phyloP scores from a whole-genome alignment of 1,140 invertebrate genomes.

The Euwallacea fornicatus region DNA sequence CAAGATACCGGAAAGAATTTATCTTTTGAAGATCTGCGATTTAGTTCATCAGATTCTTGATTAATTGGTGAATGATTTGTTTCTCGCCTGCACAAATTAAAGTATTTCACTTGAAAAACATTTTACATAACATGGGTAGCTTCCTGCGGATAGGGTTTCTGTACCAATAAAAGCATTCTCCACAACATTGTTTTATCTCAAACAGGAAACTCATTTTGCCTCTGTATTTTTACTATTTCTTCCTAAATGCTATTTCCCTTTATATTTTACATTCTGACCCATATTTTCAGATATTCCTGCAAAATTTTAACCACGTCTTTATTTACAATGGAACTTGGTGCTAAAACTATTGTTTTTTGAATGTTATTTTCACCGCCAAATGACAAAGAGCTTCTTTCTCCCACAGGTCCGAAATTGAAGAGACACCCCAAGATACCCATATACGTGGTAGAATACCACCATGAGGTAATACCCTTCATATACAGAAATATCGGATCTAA shows the following conservation, averaged over 20 bases:
- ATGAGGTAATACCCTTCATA: conserved; percentile 77
- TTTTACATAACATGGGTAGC: too few species aligned
- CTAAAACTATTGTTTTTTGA: background rate
- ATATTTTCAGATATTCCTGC: background rate
- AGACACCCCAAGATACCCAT: conserved; percentile 67
- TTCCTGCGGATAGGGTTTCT: too few species aligned
- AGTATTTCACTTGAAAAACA: too few species aligned
- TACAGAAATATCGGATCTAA: conserved; percentile 82
- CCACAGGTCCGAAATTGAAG: conserved; percentile 45
- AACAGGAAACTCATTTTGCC: too few species aligned
- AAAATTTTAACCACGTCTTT: background rate
- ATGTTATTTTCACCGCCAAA: background rate
- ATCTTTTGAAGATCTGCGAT: too few species aligned
- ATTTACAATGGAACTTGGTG: background rate
- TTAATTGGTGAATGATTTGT: too few species aligned
- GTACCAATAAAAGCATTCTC: too few species aligned
- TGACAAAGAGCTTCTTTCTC: conserved; percentile 37
- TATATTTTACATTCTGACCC: too few species aligned
- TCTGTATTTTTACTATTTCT: background rate
- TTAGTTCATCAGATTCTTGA: too few species aligned
- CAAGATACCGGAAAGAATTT: too few species aligned
- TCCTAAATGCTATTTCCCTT: background rate
- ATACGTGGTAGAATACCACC: conserved; percentile 76
- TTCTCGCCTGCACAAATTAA: too few species aligned
- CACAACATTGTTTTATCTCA: too few species aligned